Evolutionary conservation across 2,113 vertebrate genomes (phyloP), one percentile per base, ranked within the genome.

Genomic region (Coturnix japonica): DNA sequence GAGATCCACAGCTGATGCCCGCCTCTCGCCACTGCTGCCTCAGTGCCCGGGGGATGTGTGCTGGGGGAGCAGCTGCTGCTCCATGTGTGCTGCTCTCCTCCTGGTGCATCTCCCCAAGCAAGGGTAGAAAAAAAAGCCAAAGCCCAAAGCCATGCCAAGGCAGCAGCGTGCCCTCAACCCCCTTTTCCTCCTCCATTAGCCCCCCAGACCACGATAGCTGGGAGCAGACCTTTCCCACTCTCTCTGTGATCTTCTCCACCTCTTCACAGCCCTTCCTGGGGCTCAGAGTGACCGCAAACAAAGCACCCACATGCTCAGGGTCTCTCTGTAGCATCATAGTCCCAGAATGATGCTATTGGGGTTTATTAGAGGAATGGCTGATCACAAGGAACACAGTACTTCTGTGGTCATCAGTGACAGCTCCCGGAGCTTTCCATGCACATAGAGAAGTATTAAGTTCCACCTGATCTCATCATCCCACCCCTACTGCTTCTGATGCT

Each of bases 1-100:
- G 76, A 84, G 6, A 90, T 3, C 70, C 69, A 77, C 95, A 95
- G 53, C 88, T 94, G 92, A 63, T 93, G 93, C 91, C 81, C 87
- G 26, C 7, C 0, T 63, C 79, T 39, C 70, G 85, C 74, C 87
- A 37, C 56, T 43, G 67, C 19, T 69, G 39, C 93, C 67, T 6
- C 74, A 37, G 72, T 1, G 43, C 91, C 82, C 0, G 0, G 11
- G 80, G 92, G 76, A 75, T 23, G 57, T 61, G 3, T 80, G 60
- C 85, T 46, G 46, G 43, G 53, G 85, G 66, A 94, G 85, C 95
- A 93, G 93, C 82, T 90, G 93, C 61, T 43, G 76, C 37, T 82
- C 90, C 26, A 2, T 56, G 72, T 46, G 89, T 26, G 73, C 70
- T 37, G 13, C 46, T 41, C 77, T 67, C 23, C 70, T 43, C 51